phyloP scores from a whole-genome alignment of 1,140 invertebrate species.

The Drosophila sulfurigaster region DNA sequence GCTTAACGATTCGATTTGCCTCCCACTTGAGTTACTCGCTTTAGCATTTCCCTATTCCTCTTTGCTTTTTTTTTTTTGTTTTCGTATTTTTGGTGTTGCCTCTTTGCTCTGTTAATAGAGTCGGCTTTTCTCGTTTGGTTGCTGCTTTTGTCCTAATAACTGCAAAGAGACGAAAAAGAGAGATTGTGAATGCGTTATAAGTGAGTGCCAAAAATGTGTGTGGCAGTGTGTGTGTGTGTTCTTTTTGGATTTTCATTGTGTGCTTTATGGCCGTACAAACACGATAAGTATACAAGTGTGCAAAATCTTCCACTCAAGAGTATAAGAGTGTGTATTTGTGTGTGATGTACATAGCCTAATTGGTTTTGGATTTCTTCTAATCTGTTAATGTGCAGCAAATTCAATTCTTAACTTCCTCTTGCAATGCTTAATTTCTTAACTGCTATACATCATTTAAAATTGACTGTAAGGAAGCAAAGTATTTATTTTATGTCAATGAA shows the following conservation, averaged over 20 bases:
- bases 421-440: background rate
- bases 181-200: slow-evolving; percentile 35
- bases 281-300: slow-evolving; percentile 16
- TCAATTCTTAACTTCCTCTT: slow-evolving; percentile 17
- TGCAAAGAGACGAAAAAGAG: slow-evolving; percentile 62
- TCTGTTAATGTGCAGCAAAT: slow-evolving; percentile 36
- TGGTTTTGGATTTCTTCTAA: slow-evolving; percentile 40
- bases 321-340: background rate
- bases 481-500: background rate
- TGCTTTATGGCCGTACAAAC: slow-evolving; percentile 44
- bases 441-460: background rate
- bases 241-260: slow-evolving; percentile 73
- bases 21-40: slow-evolving; percentile 20
- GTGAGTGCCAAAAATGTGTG: slow-evolving; percentile 48
- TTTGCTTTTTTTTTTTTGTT: background rate
- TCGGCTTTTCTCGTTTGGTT: slow-evolving; percentile 48
- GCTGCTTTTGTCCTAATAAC: slow-evolving; percentile 61
- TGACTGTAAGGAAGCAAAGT: background rate
- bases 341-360: slow-evolving; percentile 33
- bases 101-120: slow-evolving; percentile 78
- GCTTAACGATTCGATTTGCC: slow-evolving; percentile 46
- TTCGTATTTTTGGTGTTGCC: slow-evolving; percentile 18
- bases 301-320: background rate
- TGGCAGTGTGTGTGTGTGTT: slow-evolving; percentile 26
- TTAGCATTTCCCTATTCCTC: slow-evolving; percentile 5